Conservation (phyloP, 2,797 vertebrate species). For the Betta splendens region DNA sequence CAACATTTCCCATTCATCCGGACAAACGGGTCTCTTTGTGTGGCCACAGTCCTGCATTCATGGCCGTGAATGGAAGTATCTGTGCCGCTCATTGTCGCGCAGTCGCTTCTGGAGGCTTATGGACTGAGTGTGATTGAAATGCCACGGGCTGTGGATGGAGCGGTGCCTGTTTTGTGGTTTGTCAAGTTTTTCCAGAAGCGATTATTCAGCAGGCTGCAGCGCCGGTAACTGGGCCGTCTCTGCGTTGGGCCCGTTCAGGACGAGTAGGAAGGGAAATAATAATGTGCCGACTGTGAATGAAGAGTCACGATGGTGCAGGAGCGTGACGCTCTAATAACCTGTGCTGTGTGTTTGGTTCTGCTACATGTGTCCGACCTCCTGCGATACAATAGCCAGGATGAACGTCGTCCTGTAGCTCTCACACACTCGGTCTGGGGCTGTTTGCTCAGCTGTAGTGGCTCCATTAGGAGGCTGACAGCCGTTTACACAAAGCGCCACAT, state of each 20-base stretch:
- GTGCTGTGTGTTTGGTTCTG: too few species aligned
- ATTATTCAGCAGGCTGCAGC: conserved; percentile 45
- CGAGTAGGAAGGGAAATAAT: too few species aligned
- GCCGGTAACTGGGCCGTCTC: conserved; percentile 17
- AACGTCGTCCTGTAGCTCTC: neutral
- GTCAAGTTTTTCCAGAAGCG: conserved; percentile 56
- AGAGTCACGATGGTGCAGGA: too few species aligned
- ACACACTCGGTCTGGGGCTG: conserved; percentile 5
- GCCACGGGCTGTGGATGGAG: conserved; percentile 50
- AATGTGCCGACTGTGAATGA: conserved; percentile 39
- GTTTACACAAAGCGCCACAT: conserved; percentile 1
- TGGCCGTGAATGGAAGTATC: conserved; percentile 52
- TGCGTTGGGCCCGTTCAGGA: conserved; percentile 22
- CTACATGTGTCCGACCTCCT: neutral
- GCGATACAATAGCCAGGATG: too few species aligned
- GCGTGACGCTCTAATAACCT: too few species aligned
- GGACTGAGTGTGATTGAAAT: conserved; percentile 50
- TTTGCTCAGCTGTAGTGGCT: conserved; percentile 68
- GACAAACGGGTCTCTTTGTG: conserved; percentile 69
- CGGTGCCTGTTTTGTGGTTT: conserved; percentile 39
- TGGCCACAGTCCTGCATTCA: conserved; percentile 66
- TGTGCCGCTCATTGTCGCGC: conserved; percentile 66
- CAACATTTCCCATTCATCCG: conserved; percentile 59
- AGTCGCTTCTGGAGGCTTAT: conserved; percentile 65
- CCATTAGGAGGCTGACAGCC: conserved; percentile 4